Evolutionary conservation across 2,888 invertebrate genomes (phyloP).

Genomic region (Linyphia triangularis): DNA sequence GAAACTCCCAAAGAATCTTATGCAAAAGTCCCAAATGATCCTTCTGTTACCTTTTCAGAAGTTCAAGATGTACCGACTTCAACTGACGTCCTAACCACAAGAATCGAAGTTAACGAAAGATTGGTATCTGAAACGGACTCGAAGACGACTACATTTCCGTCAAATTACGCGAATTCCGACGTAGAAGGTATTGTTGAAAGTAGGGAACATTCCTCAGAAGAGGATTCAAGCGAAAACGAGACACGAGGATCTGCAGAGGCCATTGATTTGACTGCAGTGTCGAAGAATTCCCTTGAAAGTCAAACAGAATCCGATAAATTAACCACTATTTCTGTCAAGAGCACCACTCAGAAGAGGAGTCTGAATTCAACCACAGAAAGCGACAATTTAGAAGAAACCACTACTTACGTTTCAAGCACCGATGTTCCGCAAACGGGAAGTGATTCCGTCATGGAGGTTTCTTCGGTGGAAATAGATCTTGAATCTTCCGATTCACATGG

Average conservation of each 20-base stretch:
- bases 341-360: slow-evolving; percentile 59
- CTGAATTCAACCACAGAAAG: slow-evolving; percentile 15
- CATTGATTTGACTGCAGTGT: not conserved
- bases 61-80: not conserved
- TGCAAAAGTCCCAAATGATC: not conserved
- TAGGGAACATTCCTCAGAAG: too few relatives aligned
- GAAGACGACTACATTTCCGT: not conserved
- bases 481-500: not conserved
- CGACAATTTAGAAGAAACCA: not conserved
- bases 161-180: not conserved
- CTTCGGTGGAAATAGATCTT: not conserved
- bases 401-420: not conserved
- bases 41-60: not conserved
- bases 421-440: not conserved
- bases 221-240: not conserved
- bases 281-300: not conserved
- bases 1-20: not conserved
- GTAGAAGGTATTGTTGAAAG: not conserved
- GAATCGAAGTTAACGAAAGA: not conserved
- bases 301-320: not conserved
- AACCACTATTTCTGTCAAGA: not conserved
- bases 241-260: not conserved
- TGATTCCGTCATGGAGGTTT: not conserved
- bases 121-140: not conserved
- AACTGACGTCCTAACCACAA: not conserved